A percentile compares a stretch with the other conserved stretches of the same genome.
Conservation (phyloP, 2,797 vertebrate genomes). For the Sardinella longiceps region DNA sequence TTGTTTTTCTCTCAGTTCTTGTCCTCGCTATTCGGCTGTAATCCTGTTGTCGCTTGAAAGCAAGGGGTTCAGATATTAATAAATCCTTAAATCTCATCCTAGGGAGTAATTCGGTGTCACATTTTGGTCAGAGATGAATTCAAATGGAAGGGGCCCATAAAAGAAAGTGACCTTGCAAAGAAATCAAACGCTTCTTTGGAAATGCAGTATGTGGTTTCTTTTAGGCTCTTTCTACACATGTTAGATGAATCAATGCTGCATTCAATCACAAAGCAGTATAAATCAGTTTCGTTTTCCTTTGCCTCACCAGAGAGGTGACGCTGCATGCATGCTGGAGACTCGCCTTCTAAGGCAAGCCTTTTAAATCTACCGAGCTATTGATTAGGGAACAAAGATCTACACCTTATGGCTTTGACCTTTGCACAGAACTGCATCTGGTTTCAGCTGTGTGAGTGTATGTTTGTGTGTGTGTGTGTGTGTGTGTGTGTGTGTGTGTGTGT, state of each 20-base stretch:
- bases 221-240: not conserved
- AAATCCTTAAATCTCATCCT: not conserved
- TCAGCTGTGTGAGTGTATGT: not conserved
- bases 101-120: not conserved
- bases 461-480: not conserved
- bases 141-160: not conserved
- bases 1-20: not conserved
- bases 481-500: constrained; percentile 1
- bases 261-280: not conserved
- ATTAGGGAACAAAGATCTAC: not conserved
- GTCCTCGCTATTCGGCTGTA: not conserved
- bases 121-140: not conserved
- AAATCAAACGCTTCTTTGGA: not conserved
- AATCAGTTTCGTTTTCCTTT: not conserved
- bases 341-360: not conserved
- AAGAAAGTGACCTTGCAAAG: not conserved
- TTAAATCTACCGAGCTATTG: not conserved
- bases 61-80: not conserved
- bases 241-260: not conserved
- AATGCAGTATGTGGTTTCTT: not conserved
- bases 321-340: not conserved
- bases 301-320: not conserved
- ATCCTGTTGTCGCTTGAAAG: not conserved
- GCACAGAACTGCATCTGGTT: not conserved
- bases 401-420: not conserved